Evolutionary conservation across 2,888 invertebrate species (phyloP).

Genomic region (Habrosyne pyritoides): DNA sequence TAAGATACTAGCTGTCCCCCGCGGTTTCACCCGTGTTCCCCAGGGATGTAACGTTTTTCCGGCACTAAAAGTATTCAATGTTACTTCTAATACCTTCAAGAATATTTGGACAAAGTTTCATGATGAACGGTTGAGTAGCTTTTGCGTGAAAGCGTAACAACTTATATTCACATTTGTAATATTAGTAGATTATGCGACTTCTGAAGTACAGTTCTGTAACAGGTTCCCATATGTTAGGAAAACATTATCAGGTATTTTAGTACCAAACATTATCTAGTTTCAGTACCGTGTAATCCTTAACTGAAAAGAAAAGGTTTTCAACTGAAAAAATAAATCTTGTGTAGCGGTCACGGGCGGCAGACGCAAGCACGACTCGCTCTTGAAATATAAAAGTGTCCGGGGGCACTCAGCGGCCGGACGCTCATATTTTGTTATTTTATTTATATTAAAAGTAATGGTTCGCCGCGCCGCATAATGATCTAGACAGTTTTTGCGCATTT

Average conservation of each 20-base stretch:
- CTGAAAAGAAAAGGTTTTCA: constrained; percentile 21
- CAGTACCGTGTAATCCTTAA: neutral
- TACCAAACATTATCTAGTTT: neutral
- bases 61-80: no score
- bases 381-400: constrained; percentile 81
- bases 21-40: no score
- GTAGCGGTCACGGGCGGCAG: constrained; percentile 44
- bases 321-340: constrained; percentile 58
- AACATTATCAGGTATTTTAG: neutral
- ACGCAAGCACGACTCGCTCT: constrained; percentile 44
- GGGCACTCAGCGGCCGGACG: constrained; percentile 82
- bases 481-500: constrained; percentile 78
- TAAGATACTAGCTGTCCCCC: no score
- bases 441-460: constrained; percentile 84
- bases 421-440: constrained; percentile 84
- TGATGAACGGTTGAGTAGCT: no score
- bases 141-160: no score
- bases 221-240: no score
- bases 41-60: no score
- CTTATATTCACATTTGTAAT: no score
- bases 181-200: no score
- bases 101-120: no score
- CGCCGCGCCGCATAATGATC: constrained; percentile 75
- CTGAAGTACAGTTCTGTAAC: no score
- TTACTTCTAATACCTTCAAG: no score